phyloP scores from a whole-genome alignment of 2,797 vertebrate species.

The Octomys mimax region DNA sequence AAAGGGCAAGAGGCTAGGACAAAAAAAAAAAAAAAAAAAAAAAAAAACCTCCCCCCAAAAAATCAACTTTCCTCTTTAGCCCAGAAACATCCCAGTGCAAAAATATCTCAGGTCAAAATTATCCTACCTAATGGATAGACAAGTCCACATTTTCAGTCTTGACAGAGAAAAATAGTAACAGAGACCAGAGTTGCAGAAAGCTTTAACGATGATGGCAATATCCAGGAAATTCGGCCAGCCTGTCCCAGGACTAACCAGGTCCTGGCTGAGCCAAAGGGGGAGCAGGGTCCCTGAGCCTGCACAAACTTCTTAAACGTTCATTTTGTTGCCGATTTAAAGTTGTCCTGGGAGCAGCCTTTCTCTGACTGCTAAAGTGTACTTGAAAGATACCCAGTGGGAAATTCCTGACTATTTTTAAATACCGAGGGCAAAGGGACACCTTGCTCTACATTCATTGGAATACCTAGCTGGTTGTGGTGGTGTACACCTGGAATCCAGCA shows the following conservation, averaged over 20 bases:
- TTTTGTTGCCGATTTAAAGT: conserved; percentile 57
- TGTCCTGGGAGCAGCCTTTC: conserved; percentile 38
- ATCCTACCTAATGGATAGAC: not conserved
- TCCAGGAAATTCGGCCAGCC: not conserved
- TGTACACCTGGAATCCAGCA: not conserved
- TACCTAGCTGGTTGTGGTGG: not conserved
- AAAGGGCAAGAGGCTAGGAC: not conserved
- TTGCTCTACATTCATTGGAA: conserved; percentile 70
- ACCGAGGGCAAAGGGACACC: conserved; percentile 64
- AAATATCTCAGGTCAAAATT: conserved; percentile 17
- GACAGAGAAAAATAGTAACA: not conserved
- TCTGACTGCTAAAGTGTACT: not conserved
- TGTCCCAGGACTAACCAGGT: not conserved
- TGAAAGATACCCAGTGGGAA: conserved; percentile 65
- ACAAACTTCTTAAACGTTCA: conserved; percentile 59
- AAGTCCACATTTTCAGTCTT: conserved; percentile 19
- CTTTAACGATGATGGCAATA: not conserved
- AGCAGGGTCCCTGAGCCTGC: not conserved
- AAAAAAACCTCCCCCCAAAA: too few relatives aligned
- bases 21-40: too few relatives aligned
- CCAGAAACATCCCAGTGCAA: not conserved
- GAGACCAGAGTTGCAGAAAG: not conserved
- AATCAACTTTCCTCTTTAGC: conserved; percentile 5
- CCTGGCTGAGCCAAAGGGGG: conserved; percentile 17
- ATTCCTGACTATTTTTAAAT: conserved; percentile 76